These are phyloP conservation scores for Pimpla rufipes DNA, from an alignment of 2,888 invertebrate genomes.

Conservation along the genomic window DNA sequence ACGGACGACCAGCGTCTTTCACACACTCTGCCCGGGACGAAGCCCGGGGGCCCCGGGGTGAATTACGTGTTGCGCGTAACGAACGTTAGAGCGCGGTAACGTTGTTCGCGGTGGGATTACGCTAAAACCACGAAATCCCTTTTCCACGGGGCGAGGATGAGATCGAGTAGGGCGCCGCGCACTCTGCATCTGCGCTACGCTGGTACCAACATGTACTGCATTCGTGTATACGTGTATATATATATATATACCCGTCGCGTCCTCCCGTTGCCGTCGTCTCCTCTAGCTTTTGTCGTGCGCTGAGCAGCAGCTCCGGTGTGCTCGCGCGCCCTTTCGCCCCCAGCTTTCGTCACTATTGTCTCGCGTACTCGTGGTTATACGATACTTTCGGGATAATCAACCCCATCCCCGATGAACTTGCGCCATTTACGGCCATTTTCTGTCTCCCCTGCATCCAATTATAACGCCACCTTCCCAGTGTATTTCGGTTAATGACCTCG, in stretches of 20 bases:
- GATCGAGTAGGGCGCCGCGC: constrained; percentile 55
- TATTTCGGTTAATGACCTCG: neutral
- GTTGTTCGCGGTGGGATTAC: constrained; percentile 80
- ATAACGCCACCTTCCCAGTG: neutral
- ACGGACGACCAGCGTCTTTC: constrained; percentile 30
- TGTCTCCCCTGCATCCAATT: neutral
- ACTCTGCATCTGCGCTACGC: neutral
- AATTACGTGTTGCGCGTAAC: constrained; percentile 80
- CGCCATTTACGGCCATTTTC: neutral
- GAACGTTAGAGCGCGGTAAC: constrained; percentile 77
- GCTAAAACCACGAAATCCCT: constrained; percentile 77
- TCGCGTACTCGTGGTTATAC: neutral
- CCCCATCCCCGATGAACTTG: constrained; percentile 8
- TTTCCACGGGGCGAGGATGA: constrained; percentile 70
- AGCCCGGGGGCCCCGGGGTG: constrained; percentile 53
- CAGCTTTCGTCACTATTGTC: constrained; percentile 12
- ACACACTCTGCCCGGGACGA: constrained; percentile 13
- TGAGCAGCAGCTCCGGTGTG: neutral
- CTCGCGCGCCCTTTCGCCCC: neutral
- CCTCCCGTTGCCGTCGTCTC: neutral
- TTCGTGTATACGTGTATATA: constrained; percentile 7
- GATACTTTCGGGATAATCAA: constrained; percentile 11
- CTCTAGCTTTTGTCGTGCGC: constrained; percentile 6
- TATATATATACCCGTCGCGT: neutral
- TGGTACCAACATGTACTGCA: neutral